Evolutionary conservation across 1,140 invertebrate species (phyloP).

Genomic region (Panagrolaimus sp.): DNA sequence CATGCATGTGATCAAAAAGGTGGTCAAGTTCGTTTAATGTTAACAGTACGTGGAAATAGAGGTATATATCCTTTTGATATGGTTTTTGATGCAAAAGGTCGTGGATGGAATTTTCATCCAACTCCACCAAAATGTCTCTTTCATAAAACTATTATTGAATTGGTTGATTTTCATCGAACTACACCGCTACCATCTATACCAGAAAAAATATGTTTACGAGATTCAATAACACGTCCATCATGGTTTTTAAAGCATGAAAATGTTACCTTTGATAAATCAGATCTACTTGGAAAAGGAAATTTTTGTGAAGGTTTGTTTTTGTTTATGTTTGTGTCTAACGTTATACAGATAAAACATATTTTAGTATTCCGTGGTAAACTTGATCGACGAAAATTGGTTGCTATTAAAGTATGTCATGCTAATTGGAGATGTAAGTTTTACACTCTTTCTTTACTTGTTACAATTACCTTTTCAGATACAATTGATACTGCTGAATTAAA

Average conservation of each 20-base stretch:
- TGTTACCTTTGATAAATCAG: slow-evolving; percentile 5
- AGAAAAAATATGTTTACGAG: not conserved
- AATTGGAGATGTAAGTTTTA: slow-evolving; percentile 8
- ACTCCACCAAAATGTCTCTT: not conserved
- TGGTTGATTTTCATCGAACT: not conserved
- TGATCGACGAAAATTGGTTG: not conserved
- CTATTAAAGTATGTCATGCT: slow-evolving; percentile 7
- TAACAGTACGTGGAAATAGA: not conserved
- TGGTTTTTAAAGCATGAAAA: slow-evolving; percentile 4
- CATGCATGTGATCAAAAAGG: slow-evolving; percentile 2
- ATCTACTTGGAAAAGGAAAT: not conserved
- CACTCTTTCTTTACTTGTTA: not conserved
- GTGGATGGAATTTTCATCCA: not conserved
- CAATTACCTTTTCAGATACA: not conserved
- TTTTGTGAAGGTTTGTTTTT: not conserved
- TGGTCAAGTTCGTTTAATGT: not conserved
- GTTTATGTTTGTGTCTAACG: too few relatives aligned
- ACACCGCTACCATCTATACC: not conserved
- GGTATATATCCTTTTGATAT: not conserved
- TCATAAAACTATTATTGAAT: slow-evolving; percentile 4
- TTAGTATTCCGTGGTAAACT: not conserved
- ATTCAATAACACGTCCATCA: not conserved
- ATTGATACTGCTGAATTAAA: not conserved
- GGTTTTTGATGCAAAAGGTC: not conserved
- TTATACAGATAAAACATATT: too few relatives aligned